Evolutionary conservation across 1,140 invertebrate species (phyloP), one percentile per base, ranked within the genome.

Genomic region (Condylostylus longicornis): DNA sequence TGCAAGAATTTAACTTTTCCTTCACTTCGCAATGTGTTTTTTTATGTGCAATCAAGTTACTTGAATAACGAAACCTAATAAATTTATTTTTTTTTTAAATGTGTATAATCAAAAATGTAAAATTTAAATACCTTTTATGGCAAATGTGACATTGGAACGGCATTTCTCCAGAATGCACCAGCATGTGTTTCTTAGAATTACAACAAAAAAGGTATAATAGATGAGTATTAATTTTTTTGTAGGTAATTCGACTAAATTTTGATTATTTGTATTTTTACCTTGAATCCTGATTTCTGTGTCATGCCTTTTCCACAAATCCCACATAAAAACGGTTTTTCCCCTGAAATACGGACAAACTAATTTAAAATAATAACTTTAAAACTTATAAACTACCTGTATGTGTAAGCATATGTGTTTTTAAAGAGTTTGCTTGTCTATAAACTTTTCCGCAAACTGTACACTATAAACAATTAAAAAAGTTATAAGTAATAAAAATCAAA

Each of bases 11-110:
- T n/a, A n/a, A n/a, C n/a, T n/a, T n/a, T n/a, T n/a, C n/a, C 53
- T 82, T 81, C 50, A 81, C 77, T 7, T 79, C 73, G 18, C 68
- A 71, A 51, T 86, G 82, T n/a, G 50, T 43, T 3, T 53, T 61
- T 51, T 65, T 70, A 63, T 62, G 70, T 42, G 63, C 61, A 20
- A 57, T 55, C 14, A 60, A 42, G 42, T 60, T 60, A 39, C 56
- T 59, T 18, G 57, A 57, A 17, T 55, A 57, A 3, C 54, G 53
- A 18, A 60, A n/a, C n/a, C n/a, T n/a, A n/a, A n/a, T n/a, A n/a
- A n/a, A n/a, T n/a, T n/a, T n/a, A n/a, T n/a, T n/a, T n/a, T n/a
- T n/a, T n/a, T n/a, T n/a, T n/a, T n/a, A n/a, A n/a, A n/a, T n/a
- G n/a, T n/a, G n/a, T n/a, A n/a, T n/a, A n/a, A n/a, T n/a, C n/a